phyloP scores from a whole-genome alignment of 2,113 vertebrate species.

The Cephalopholis sonnerati region DNA sequence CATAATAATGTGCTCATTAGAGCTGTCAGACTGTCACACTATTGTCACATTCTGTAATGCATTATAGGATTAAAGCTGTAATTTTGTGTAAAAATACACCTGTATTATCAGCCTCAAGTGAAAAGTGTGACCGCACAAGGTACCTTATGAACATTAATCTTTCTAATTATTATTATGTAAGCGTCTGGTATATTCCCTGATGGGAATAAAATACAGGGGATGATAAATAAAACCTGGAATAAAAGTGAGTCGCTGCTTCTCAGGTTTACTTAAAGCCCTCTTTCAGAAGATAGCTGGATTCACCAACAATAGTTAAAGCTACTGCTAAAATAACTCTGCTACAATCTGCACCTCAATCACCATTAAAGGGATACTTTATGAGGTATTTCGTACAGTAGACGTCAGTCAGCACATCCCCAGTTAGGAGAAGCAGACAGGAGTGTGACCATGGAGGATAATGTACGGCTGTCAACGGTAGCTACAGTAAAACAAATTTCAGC shows the following conservation, averaged over 20 bases:
- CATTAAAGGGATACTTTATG: neutral
- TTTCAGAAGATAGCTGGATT: neutral
- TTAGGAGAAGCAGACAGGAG: too few relatives aligned
- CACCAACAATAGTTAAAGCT: neutral
- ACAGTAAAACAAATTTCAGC: too few relatives aligned
- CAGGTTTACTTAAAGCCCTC: neutral
- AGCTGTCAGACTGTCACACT: slow-evolving; percentile 31
- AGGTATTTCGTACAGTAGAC: too few relatives aligned
- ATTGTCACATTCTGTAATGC: neutral
- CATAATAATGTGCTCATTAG: slow-evolving; percentile 42
- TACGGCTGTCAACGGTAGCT: too few relatives aligned
- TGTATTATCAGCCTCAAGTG: neutral
- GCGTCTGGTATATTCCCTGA: neutral
- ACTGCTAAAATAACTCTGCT: neutral
- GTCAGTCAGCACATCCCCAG: too few relatives aligned
- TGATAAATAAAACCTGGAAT: neutral
- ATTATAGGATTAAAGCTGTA: neutral
- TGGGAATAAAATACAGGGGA: neutral
- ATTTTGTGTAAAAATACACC: neutral
- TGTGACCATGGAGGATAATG: too few relatives aligned
- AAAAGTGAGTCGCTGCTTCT: neutral
- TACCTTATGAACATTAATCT: neutral
- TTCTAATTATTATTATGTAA: neutral
- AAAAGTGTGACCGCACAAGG: neutral
- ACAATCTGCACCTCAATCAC: neutral